Evolutionary conservation across 2,888 invertebrate genomes (phyloP).

Genomic region (Epirrita christyi): DNA sequence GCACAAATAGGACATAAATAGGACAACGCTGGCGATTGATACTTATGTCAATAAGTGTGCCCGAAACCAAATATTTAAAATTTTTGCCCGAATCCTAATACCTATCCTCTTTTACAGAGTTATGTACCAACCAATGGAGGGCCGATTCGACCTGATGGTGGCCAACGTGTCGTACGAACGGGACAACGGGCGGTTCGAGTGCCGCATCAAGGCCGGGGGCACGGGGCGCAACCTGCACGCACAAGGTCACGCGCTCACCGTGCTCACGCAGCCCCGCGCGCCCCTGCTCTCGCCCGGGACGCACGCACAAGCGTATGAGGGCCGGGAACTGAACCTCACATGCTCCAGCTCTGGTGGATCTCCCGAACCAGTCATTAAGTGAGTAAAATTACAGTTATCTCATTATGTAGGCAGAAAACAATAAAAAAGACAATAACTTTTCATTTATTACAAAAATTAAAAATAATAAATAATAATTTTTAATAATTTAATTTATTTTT

Average conservation of each 20-base stretch:
- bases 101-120: constrained; percentile 79
- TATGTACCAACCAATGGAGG: constrained; percentile 92
- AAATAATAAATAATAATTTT: too few species aligned
- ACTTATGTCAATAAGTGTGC: too few species aligned
- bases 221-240: constrained; percentile 93
- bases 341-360: constrained; percentile 95
- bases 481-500: too few species aligned
- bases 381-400: constrained; percentile 44
- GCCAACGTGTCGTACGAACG: constrained; percentile 95
- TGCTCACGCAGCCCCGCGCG: constrained; percentile 92
- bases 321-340: constrained; percentile 89
- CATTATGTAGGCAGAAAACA: not conserved
- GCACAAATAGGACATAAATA: too few species aligned
- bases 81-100: not conserved
- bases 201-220: constrained; percentile 93
- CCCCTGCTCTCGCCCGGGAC: constrained; percentile 91
- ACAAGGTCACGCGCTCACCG: constrained; percentile 93
- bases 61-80: not conserved
- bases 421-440: too few species aligned
- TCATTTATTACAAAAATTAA: too few species aligned
- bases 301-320: constrained; percentile 93
- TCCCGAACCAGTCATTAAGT: constrained; percentile 94
- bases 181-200: constrained; percentile 96
- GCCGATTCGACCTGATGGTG: constrained; percentile 94
- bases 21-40: too few species aligned